Percentiles rank a stretch among this genome's conserved stretches.
phyloP scores from a whole-genome alignment of 2,888 invertebrate species.

The Eretmocerus hayati region DNA sequence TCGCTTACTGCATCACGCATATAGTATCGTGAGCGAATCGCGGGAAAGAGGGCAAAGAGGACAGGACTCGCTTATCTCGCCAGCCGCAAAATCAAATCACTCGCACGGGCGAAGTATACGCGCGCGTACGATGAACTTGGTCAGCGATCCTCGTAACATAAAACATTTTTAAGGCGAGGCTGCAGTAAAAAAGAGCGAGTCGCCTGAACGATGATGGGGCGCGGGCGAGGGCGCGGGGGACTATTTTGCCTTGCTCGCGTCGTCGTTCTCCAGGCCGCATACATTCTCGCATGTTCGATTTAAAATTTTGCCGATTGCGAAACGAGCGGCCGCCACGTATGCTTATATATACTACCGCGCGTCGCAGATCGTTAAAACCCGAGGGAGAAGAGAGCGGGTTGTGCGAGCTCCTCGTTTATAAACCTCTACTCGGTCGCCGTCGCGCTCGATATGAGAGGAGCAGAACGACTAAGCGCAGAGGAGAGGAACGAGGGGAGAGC shows the following conservation, averaged over 20 bases:
- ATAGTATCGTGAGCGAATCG: not conserved
- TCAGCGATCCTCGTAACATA: constrained; percentile 9
- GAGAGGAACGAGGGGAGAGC: constrained; percentile 1
- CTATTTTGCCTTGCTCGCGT: too few relatives aligned
- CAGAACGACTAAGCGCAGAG: not conserved
- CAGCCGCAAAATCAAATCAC: constrained; percentile 18
- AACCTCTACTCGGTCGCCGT: too few relatives aligned
- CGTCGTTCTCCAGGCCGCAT: not conserved
- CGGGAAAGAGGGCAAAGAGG: not conserved
- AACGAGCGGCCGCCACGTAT: constrained; percentile 2
- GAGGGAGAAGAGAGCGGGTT: constrained; percentile 6
- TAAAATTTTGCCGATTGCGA: constrained; percentile 18
- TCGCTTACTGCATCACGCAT: not conserved
- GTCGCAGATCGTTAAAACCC: constrained; percentile 14
- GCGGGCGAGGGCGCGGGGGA: too few relatives aligned
- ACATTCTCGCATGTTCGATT: constrained; percentile 9
- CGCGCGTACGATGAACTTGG: constrained; percentile 9
- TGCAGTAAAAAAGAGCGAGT: constrained; percentile 7
- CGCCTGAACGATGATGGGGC: too few relatives aligned
- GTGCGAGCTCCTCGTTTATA: not conserved
- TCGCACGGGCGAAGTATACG: not conserved
- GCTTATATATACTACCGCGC: too few relatives aligned
- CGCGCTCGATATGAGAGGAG: constrained; percentile 4
- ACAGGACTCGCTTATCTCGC: not conserved
- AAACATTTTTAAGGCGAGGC: constrained; percentile 13